Conservation (phyloP, 2,797 vertebrate species). For the Adelosebastes latens region DNA sequence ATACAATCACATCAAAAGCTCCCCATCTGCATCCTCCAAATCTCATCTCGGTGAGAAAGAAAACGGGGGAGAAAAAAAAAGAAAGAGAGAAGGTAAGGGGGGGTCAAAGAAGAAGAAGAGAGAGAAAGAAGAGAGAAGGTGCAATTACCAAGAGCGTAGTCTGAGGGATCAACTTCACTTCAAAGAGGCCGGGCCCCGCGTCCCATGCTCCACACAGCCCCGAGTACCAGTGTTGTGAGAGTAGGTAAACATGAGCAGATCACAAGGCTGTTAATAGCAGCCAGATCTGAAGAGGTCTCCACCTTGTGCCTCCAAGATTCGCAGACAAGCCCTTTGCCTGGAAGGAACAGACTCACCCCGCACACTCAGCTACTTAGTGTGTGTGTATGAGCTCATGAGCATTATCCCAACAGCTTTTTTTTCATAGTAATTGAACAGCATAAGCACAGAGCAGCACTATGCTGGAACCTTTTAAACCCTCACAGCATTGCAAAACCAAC, state of each 20-base stretch:
- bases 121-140: conserved; percentile 54
- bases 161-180: conserved; percentile 85
- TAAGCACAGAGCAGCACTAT: conserved; percentile 42
- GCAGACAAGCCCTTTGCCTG: conserved; percentile 71
- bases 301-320: conserved; percentile 80
- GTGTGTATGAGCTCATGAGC: conserved; percentile 2
- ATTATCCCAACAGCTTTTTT: conserved; percentile 44
- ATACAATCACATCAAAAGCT: conserved; percentile 60
- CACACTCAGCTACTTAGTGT: conserved; percentile 57
- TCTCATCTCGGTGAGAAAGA: conserved; percentile 54
- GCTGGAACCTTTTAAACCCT: conserved; percentile 50
- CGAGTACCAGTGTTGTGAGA: conserved; percentile 77
- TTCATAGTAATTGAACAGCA: conserved; percentile 43
- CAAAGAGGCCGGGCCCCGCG: conserved; percentile 79
- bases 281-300: conserved; percentile 84
- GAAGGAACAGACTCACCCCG: conserved; percentile 60
- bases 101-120: conserved; percentile 11
- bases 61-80: conserved; percentile 2
- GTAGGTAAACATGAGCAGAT: conserved; percentile 85
- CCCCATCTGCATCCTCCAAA: conserved; percentile 66
- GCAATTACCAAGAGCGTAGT: conserved; percentile 83
- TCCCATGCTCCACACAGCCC: conserved; percentile 74
- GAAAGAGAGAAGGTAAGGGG: background rate
- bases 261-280: conserved; percentile 85
- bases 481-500: conserved; percentile 43